Evolutionary conservation across 1,140 invertebrate genomes (phyloP).

Genomic region (Scaptodrosophila lebanonensis): DNA sequence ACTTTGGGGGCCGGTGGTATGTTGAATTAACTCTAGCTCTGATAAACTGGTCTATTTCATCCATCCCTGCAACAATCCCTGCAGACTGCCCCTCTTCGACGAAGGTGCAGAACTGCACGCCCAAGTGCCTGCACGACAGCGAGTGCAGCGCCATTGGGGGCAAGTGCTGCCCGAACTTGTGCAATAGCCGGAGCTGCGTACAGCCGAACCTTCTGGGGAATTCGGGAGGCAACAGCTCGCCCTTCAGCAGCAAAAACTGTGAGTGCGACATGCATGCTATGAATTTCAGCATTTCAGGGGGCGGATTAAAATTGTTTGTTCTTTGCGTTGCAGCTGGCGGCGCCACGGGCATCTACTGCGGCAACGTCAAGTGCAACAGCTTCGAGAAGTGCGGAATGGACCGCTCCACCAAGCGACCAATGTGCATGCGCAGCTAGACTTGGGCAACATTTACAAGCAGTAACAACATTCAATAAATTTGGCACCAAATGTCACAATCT

Average conservation of each 20-base stretch:
- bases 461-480: too few relatives aligned
- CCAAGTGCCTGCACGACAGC: constrained; percentile 82
- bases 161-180: constrained; percentile 84
- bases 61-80: background rate
- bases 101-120: constrained; percentile 81
- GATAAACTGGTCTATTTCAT: background rate
- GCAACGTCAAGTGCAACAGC: constrained; percentile 82
- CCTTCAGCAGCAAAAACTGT: constrained; percentile 75
- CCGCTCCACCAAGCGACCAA: constrained; percentile 81
- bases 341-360: constrained; percentile 81
- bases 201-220: constrained; percentile 76
- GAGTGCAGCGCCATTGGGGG: constrained; percentile 81
- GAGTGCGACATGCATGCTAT: constrained; percentile 15
- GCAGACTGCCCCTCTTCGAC: constrained; percentile 81
- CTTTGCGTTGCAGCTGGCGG: constrained; percentile 74
- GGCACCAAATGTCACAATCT: constrained; percentile 5
- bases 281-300: background rate
- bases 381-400: constrained; percentile 84
- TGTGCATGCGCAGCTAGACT: constrained; percentile 81
- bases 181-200: constrained; percentile 82
- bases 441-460: background rate
- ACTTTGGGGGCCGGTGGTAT: constrained; percentile 52
- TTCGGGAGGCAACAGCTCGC: constrained; percentile 44
- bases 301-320: background rate
- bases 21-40: background rate